Conservation (phyloP, 2,797 vertebrate species). For the Darevskia mixta region DNA sequence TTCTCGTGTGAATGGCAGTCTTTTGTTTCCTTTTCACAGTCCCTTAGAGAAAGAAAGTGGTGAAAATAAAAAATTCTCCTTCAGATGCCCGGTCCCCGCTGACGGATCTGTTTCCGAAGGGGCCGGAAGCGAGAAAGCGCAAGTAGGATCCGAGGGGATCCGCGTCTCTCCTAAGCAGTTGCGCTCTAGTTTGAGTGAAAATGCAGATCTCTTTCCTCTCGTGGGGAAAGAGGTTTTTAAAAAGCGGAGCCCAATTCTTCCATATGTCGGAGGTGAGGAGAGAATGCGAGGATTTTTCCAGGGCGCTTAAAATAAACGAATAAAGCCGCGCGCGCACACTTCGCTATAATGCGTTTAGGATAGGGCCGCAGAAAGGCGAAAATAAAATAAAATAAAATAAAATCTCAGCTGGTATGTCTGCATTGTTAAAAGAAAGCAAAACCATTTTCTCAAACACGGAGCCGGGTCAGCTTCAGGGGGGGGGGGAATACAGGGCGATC, state of each 20-base stretch:
- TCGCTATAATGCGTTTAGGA: not conserved
- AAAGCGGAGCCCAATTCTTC: not conserved
- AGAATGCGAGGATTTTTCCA: not conserved
- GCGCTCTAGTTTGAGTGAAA: slow-evolving; percentile 73
- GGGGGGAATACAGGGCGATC: no score
- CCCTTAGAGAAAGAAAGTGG: slow-evolving; percentile 27
- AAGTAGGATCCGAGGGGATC: slow-evolving; percentile 53
- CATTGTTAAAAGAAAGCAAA: not conserved
- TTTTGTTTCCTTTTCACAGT: slow-evolving; percentile 79
- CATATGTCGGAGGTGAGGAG: not conserved
- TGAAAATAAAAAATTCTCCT: slow-evolving; percentile 31
- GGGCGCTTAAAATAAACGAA: not conserved
- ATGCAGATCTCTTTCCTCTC: slow-evolving; percentile 71
- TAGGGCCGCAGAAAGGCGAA: not conserved
- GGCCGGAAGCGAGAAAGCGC: slow-evolving; percentile 71
- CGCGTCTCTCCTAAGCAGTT: slow-evolving; percentile 84
- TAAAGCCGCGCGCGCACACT: not conserved
- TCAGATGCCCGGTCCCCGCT: slow-evolving; percentile 79
- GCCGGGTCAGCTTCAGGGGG: not conserved
- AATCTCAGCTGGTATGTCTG: not conserved
- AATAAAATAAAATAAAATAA: no score
- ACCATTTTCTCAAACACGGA: not conserved
- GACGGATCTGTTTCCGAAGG: slow-evolving; percentile 85
- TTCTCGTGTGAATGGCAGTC: slow-evolving; percentile 82
- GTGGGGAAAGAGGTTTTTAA: slow-evolving; percentile 8